Conservation (phyloP, 2,113 vertebrate species). For the Pleuronectes platessa region DNA sequence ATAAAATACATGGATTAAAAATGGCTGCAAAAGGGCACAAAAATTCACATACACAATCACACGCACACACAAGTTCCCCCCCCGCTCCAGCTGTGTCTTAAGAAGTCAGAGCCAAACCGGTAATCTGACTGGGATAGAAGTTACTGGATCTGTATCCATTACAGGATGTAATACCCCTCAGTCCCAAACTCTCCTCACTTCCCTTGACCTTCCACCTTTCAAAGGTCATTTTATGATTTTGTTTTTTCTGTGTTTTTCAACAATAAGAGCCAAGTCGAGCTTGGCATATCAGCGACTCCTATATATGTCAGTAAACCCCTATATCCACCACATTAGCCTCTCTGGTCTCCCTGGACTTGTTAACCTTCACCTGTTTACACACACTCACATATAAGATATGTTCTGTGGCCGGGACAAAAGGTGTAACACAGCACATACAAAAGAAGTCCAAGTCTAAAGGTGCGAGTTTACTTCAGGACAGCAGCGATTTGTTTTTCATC, state of each 20-base stretch:
- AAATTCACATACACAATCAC: not conserved
- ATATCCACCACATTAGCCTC: slow-evolving; percentile 20
- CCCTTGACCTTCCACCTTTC: slow-evolving; percentile 54
- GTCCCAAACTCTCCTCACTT: slow-evolving; percentile 55
- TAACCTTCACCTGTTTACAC: not conserved
- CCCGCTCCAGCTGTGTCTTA: slow-evolving; percentile 69
- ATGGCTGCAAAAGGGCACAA: not conserved
- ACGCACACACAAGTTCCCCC: slow-evolving; percentile 27
- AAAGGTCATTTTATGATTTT: slow-evolving; percentile 54
- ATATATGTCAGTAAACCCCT: slow-evolving; percentile 19
- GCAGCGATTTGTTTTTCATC: slow-evolving; percentile 7
- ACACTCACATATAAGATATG: not conserved
- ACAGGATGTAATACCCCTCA: slow-evolving; percentile 68
- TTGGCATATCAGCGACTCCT: slow-evolving; percentile 1
- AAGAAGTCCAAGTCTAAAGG: not conserved
- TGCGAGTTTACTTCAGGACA: slow-evolving; percentile 24
- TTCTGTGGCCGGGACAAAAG: not conserved
- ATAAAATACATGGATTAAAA: not conserved
- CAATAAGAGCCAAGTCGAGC: not conserved
- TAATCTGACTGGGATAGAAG: slow-evolving; percentile 71
- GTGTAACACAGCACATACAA: not conserved
- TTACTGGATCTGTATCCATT: slow-evolving; percentile 74
- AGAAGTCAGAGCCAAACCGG: slow-evolving; percentile 66
- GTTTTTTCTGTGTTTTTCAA: slow-evolving; percentile 9
- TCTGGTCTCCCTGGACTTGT: slow-evolving; percentile 12